Evolutionary conservation across 2,797 vertebrate species (phyloP).

Genomic region (Borostomias antarcticus): DNA sequence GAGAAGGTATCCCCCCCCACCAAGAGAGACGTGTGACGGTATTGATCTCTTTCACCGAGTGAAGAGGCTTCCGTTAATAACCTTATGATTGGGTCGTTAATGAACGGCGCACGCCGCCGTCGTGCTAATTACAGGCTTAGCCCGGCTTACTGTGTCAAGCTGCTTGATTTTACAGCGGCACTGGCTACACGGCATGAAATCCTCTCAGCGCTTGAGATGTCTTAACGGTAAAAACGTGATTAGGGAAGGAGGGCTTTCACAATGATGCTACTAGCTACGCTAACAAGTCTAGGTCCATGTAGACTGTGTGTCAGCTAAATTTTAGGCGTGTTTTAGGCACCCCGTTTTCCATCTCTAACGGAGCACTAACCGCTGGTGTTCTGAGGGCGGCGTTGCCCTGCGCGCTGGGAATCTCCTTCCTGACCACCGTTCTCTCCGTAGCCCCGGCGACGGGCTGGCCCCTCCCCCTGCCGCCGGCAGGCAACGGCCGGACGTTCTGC

Average conservation of each 20-base stretch:
- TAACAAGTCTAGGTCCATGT: too few relatives aligned
- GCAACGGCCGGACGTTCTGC: conserved; percentile 56
- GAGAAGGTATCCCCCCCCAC: conserved; percentile 38
- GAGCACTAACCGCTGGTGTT: conserved; percentile 60
- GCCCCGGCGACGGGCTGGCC: conserved; percentile 57
- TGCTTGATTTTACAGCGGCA: conserved; percentile 24
- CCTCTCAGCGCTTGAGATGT: not conserved
- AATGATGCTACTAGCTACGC: too few relatives aligned
- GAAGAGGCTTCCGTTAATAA: conserved; percentile 78
- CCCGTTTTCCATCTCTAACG: not conserved
- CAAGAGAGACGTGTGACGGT: conserved; percentile 42
- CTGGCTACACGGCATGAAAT: not conserved
- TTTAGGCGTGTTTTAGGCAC: too few relatives aligned
- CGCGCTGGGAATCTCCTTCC: conserved; percentile 67
- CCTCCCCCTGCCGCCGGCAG: conserved; percentile 61
- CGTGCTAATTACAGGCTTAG: conserved; percentile 26
- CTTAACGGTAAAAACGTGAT: too few relatives aligned
- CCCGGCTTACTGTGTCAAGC: conserved; percentile 19
- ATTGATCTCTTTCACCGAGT: conserved; percentile 43
- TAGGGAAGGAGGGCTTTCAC: too few relatives aligned
- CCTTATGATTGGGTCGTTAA: conserved; percentile 84
- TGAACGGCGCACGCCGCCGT: conserved; percentile 63
- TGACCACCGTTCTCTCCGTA: conserved; percentile 69
- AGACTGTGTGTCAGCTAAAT: too few relatives aligned
- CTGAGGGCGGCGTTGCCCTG: conserved; percentile 21